Evolutionary conservation across 2,797 vertebrate genomes (phyloP).

Genomic region (Distichodus sexfasciatus): DNA sequence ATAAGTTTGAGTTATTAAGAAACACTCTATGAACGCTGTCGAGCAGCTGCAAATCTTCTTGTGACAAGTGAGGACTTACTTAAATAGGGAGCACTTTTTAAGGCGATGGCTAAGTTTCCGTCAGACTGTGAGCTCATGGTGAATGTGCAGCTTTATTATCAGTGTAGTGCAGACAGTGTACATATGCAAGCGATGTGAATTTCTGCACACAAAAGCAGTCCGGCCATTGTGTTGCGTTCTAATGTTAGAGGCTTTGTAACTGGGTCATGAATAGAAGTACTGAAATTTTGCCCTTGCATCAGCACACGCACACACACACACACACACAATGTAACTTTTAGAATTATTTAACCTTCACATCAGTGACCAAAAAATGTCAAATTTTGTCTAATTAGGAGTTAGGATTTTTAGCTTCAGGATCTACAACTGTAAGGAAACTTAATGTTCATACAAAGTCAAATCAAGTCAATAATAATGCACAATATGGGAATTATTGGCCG

Average conservation of each 20-base stretch:
- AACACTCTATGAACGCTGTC: conserved; percentile 33
- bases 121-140: not conserved
- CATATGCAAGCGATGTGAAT: not conserved
- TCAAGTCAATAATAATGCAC: too few species aligned
- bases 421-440: too few species aligned
- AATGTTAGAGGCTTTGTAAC: not conserved
- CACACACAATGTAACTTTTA: not conserved
- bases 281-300: not conserved
- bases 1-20: conserved; percentile 53
- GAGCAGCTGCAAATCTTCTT: conserved; percentile 4
- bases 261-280: not conserved
- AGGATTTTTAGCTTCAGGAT: too few species aligned
- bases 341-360: too few species aligned
- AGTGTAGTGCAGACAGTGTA: not conserved
- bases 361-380: too few species aligned
- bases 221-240: not conserved
- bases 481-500: too few species aligned
- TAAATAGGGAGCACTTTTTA: not conserved
- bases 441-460: too few species aligned
- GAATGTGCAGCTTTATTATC: not conserved
- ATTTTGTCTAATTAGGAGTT: too few species aligned
- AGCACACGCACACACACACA: not conserved
- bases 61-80: not conserved
- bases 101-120: too few species aligned
- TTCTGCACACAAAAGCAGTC: not conserved